Evolutionary conservation across 1,140 invertebrate species (phyloP).

Genomic region (Subanguina moxae): DNA sequence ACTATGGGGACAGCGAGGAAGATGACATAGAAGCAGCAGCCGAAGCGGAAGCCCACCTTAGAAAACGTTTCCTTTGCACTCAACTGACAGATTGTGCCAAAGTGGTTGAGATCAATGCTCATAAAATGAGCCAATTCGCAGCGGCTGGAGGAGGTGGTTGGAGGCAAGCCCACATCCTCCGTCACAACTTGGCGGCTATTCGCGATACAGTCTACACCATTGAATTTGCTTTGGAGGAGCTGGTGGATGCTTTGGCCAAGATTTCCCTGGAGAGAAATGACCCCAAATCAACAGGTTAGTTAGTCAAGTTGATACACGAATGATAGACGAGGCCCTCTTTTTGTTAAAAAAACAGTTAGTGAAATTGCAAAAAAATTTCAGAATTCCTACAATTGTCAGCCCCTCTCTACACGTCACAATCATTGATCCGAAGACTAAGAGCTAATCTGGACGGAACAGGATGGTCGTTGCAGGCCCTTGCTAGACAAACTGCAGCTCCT

Average conservation of each 20-base stretch:
- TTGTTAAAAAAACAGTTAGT: not conserved
- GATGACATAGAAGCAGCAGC: conserved; percentile 2
- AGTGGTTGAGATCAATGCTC: conserved; percentile 35
- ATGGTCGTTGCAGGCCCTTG: conserved; percentile 23
- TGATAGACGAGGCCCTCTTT: not conserved
- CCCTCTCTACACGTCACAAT: conserved; percentile 7
- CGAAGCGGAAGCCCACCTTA: conserved; percentile 26
- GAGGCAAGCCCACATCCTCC: conserved; percentile 32
- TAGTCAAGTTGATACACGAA: not conserved
- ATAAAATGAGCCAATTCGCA: conserved; percentile 33
- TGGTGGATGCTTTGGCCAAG: conserved; percentile 32
- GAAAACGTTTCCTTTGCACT: conserved; percentile 34
- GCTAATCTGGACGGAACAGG: conserved; percentile 22
- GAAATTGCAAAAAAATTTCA: conserved; percentile 17
- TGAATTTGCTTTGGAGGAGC: conserved; percentile 34
- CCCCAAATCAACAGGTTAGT: conserved; percentile 9
- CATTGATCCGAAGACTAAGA: conserved; percentile 16
- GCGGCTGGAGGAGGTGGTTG: conserved; percentile 22
- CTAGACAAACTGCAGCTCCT: conserved; percentile 15
- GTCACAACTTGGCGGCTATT: conserved; percentile 30
- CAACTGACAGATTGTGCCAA: conserved; percentile 42
- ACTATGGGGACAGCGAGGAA: not conserved
- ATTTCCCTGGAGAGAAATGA: conserved; percentile 33
- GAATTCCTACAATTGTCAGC: conserved; percentile 14
- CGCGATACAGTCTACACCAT: conserved; percentile 34